These are phyloP conservation scores for Passer domesticus DNA, from an alignment of 2,113 vertebrate species.

Conservation along the genomic window DNA sequence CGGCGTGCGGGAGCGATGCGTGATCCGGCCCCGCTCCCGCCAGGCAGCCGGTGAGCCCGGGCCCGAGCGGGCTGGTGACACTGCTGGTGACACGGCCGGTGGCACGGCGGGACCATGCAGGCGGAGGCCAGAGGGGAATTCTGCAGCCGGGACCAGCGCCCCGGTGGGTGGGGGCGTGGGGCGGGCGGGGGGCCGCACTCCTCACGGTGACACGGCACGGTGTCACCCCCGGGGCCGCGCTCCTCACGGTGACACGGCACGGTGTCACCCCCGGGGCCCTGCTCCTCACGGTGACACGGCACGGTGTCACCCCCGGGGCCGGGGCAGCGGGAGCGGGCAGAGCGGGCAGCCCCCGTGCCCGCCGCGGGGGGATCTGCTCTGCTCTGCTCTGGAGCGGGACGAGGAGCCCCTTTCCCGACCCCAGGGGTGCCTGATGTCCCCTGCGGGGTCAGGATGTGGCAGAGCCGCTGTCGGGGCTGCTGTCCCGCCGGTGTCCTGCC, in stretches of 20 bases:
- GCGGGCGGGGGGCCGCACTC: neutral
- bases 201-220: rapidly evolving
- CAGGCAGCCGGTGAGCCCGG: constrained; percentile 36
- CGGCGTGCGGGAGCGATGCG: neutral
- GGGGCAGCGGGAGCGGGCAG: neutral
- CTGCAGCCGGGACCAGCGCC: neutral
- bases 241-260: neutral
- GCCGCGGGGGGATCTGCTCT: rapidly evolving
- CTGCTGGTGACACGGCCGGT: neutral
- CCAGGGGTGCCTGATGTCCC: neutral
- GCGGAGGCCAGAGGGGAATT: constrained; percentile 27
- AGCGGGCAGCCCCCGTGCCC: neutral
- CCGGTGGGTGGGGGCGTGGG: neutral
- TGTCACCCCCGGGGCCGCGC: neutral
- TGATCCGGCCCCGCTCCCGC: neutral
- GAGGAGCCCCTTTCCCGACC: rapidly evolving
- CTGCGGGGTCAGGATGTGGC: rapidly evolving
- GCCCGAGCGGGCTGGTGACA: neutral
- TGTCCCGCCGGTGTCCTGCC: neutral
- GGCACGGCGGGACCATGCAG: constrained; percentile 3
- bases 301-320: neutral
- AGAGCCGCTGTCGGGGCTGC: rapidly evolving
- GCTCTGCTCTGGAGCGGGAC: neutral
- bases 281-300: neutral
- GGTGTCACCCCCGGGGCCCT: neutral